These are phyloP conservation scores for Diachrysia chrysitis DNA, from an alignment of 2,888 invertebrate genomes.

Conservation along the genomic window DNA sequence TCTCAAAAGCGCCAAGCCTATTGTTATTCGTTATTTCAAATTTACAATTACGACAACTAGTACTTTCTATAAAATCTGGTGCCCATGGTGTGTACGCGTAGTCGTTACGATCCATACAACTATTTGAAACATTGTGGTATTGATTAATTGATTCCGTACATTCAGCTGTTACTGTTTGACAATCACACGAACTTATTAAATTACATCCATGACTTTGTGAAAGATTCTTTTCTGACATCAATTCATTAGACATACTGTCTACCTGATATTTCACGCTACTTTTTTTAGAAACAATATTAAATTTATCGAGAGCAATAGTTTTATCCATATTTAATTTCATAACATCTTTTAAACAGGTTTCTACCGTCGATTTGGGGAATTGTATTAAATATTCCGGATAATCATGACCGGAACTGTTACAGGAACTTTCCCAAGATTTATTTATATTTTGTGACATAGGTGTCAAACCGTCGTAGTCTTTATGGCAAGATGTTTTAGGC, in stretches of 20 bases:
- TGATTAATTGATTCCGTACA: conserved; percentile 9
- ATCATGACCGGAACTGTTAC: conserved; percentile 50
- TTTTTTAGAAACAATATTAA: conserved; percentile 8
- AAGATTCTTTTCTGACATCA: background rate
- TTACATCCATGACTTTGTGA: conserved; percentile 10
- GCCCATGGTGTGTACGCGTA: background rate
- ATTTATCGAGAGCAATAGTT: conserved; percentile 20
- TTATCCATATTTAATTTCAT: conserved; percentile 40
- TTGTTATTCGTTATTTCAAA: conserved; percentile 2
- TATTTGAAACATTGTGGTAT: background rate
- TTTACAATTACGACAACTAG: background rate
- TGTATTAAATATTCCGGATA: conserved; percentile 46
- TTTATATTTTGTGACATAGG: conserved; percentile 17
- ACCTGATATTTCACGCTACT: background rate
- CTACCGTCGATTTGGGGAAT: conserved; percentile 46
- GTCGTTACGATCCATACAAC: background rate
- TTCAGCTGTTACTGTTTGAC: background rate
- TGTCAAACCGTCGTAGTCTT: conserved; percentile 23
- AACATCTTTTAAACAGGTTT: conserved; percentile 48
- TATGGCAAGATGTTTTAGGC: conserved; percentile 25
- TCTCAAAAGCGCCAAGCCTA: background rate
- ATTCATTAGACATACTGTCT: conserved; percentile 1
- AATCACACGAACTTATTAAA: conserved; percentile 1
- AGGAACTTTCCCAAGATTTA: conserved; percentile 46
- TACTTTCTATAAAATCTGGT: background rate